Percentiles rank a stretch among this genome's conserved stretches.
Evolutionary conservation across 2,888 invertebrate species (phyloP).

Genomic region (Aphidius colemani): DNA sequence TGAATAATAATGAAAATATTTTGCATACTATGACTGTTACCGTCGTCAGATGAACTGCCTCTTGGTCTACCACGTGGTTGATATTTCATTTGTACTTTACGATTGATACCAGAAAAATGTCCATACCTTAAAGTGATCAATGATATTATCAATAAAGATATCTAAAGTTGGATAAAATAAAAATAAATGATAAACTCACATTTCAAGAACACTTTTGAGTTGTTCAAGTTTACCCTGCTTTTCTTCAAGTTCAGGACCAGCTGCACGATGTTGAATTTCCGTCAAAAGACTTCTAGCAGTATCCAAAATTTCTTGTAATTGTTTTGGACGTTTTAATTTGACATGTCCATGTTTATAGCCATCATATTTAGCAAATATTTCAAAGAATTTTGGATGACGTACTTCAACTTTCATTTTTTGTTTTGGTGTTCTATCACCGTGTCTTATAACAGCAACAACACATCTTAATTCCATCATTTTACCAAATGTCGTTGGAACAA

Average conservation of each 20-base stretch:
- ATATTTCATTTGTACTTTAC: slow-evolving; percentile 99
- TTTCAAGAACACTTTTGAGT: slow-evolving; percentile 97
- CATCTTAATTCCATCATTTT: slow-evolving; percentile 95
- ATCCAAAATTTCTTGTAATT: slow-evolving; percentile 96
- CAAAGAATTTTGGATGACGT: slow-evolving; percentile 96
- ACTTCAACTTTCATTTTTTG: slow-evolving; percentile 99
- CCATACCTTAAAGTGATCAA: slow-evolving; percentile 76
- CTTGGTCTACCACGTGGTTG: slow-evolving; percentile 92
- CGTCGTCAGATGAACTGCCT: slow-evolving; percentile 92
- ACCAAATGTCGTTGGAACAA: slow-evolving; percentile 98
- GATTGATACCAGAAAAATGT: slow-evolving; percentile 99
- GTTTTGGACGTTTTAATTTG: slow-evolving; percentile 95
- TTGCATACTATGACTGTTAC: slow-evolving; percentile 66
- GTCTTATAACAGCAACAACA: slow-evolving; percentile 96
- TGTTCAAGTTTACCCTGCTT: slow-evolving; percentile 97
- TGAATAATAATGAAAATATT: slow-evolving; percentile 31
- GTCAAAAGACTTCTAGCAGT: slow-evolving; percentile 88
- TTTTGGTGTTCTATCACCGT: slow-evolving; percentile 98
- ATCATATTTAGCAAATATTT: slow-evolving; percentile 96
- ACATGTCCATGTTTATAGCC: slow-evolving; percentile 95
- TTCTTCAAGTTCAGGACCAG: slow-evolving; percentile 92
- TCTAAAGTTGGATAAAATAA: neutral
- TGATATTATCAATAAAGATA: neutral
- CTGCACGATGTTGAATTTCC: slow-evolving; percentile 86
- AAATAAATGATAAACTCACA: slow-evolving; percentile 65